phyloP scores from a whole-genome alignment of 2,797 vertebrate species.

The Falco columbarius region DNA sequence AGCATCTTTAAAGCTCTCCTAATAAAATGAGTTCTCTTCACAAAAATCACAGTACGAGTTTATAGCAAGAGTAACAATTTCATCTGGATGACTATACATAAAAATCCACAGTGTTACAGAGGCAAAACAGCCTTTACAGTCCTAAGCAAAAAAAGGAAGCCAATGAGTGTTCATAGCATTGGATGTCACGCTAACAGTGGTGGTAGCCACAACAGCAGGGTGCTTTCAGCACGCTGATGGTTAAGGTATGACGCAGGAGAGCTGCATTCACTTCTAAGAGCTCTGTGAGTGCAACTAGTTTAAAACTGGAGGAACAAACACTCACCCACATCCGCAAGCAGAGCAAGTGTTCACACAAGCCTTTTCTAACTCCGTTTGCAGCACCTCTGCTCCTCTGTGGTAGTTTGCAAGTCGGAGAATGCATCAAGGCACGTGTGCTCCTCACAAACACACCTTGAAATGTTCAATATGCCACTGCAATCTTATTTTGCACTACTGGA shows the following conservation, averaged over 20 bases:
- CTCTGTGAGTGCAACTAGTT: neutral
- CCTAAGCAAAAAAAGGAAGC: neutral
- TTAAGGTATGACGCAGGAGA: neutral
- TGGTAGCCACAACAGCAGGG: neutral
- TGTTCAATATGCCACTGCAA: neutral
- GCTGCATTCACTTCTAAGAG: neutral
- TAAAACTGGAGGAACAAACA: neutral
- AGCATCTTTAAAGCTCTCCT: neutral
- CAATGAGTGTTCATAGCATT: fast-evolving
- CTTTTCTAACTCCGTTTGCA: neutral
- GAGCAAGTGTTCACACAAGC: neutral
- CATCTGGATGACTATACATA: neutral
- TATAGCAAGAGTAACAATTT: neutral
- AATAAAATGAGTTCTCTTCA: neutral
- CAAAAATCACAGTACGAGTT: neutral
- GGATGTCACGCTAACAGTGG: neutral
- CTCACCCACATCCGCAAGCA: neutral
- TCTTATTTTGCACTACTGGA: neutral
- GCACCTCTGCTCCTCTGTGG: neutral
- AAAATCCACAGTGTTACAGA: neutral
- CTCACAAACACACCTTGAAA: neutral
- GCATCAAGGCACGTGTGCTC: neutral
- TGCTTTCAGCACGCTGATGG: neutral
- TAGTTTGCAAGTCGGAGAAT: neutral
- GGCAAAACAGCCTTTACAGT: neutral